Percentiles rank a stretch among this genome's conserved stretches.
Conservation (phyloP, 2,113 vertebrate species). For the Rhynchomys soricoides region DNA sequence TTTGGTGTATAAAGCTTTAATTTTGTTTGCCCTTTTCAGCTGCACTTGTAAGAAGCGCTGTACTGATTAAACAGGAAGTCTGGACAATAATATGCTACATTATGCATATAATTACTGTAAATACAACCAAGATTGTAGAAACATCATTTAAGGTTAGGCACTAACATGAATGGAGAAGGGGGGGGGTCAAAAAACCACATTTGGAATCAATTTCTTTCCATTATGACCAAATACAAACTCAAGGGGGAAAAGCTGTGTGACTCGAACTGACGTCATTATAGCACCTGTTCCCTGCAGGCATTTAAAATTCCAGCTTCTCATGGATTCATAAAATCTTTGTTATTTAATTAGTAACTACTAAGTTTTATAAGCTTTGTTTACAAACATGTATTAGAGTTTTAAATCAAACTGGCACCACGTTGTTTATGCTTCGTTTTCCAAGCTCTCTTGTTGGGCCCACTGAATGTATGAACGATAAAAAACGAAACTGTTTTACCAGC, state of each 20-base stretch:
- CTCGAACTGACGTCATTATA: slow-evolving; percentile 67
- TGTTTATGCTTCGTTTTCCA: slow-evolving; percentile 74
- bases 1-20: slow-evolving; percentile 93
- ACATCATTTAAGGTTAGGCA: slow-evolving; percentile 88
- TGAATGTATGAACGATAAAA: slow-evolving; percentile 64
- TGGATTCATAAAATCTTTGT: slow-evolving; percentile 42
- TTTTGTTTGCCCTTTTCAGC: slow-evolving; percentile 92
- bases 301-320: slow-evolving; percentile 61
- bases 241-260: slow-evolving; percentile 45
- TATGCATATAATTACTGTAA: slow-evolving; percentile 92
- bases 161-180: slow-evolving; percentile 84
- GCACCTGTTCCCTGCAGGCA: slow-evolving; percentile 57
- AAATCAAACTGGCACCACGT: slow-evolving; percentile 76
- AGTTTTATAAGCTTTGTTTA: slow-evolving; percentile 67
- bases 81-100: slow-evolving; percentile 91
- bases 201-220: slow-evolving; percentile 86
- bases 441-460: slow-evolving; percentile 60
- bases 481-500: slow-evolving; percentile 42
- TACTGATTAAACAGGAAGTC: slow-evolving; percentile 91
- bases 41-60: slow-evolving; percentile 89
- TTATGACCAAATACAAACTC: slow-evolving; percentile 81
- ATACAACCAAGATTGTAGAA: slow-evolving; percentile 88
- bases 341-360: slow-evolving; percentile 72
- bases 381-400: slow-evolving; percentile 81
- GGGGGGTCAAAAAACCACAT: slow-evolving; percentile 86